A percentile compares a stretch with the other conserved stretches of the same genome.
Conservation (phyloP, 2,888 invertebrate species). For the Cephonodes hylas region DNA sequence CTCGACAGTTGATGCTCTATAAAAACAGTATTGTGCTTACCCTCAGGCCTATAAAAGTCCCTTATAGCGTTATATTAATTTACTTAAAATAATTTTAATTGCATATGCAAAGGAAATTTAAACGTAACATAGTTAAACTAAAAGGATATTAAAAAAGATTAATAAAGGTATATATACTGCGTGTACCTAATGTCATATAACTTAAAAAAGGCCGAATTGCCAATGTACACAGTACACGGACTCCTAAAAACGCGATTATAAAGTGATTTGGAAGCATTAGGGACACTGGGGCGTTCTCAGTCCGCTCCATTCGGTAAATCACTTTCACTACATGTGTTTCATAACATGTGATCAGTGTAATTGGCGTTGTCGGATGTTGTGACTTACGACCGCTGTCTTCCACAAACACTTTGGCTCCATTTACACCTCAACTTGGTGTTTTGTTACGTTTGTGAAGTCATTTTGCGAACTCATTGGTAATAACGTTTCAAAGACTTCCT, state of each 20-base stretch:
- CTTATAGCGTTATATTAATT: too few relatives aligned
- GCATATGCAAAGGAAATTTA: too few relatives aligned
- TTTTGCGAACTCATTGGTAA: not conserved
- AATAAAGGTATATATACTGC: too few relatives aligned
- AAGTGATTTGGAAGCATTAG: slow-evolving; percentile 41
- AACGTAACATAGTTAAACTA: too few relatives aligned
- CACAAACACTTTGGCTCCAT: not conserved
- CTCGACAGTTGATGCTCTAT: too few relatives aligned
- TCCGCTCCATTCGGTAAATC: slow-evolving; percentile 44
- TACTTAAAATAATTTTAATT: too few relatives aligned
- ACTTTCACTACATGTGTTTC: slow-evolving; percentile 55
- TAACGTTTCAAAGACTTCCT: too few relatives aligned
- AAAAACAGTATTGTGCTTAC: too few relatives aligned
- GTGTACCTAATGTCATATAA: too few relatives aligned
- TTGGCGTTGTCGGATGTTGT: slow-evolving; percentile 41
- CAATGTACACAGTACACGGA: not conserved
- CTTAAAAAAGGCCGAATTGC: too few relatives aligned
- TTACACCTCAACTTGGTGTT: not conserved
- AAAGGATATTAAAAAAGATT: too few relatives aligned
- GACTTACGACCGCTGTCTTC: slow-evolving; percentile 18
- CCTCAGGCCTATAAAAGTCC: too few relatives aligned
- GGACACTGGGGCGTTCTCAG: slow-evolving; percentile 29
- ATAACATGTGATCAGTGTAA: slow-evolving; percentile 41
- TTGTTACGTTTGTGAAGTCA: not conserved
- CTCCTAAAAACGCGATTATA: slow-evolving; percentile 44